Evolutionary conservation across 2,888 invertebrate species (phyloP), one percentile per base, ranked within the genome.

Genomic region (Phrixothrix hirtus): DNA sequence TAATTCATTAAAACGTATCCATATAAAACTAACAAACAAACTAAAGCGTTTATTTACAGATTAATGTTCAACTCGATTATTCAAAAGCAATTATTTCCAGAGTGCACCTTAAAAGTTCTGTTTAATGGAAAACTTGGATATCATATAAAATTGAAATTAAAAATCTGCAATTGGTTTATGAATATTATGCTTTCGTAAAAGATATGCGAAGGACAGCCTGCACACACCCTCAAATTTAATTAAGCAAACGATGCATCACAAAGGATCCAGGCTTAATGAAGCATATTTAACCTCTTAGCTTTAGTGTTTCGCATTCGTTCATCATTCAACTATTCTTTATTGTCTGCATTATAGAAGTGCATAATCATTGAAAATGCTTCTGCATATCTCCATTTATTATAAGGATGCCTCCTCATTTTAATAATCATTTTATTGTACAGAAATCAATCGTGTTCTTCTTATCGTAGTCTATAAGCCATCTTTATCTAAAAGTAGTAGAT

Each of bases 241-340:
- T 47, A 53, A 27, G 41, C 36, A 17, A 41, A 29, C 42, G 37
- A 42, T 37, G 41, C 41, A 43, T 53, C 52, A 47, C 46, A 47
- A 53, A 47, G 42, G 52, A 53, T 42, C 34, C 47, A 38, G 41
- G 45, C 42, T 46, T 53, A 53, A 53, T 53, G 52, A 47, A 53
- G 52, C 52, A 53, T 53, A 53, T 47, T 53, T 53, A 53, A 53
- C 52, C 46, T 42, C 47, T 53, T 47, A 41, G 47, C 47, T 53
- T 27, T 42, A 46, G 46, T 46, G 42, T 47, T 53, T 53, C 45
- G 46, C 36, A 39, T 52, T 41, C 45, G 52, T 36, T 52, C 46
- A 41, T 52, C 52, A 47, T 53, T 53, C 52, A 53, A 37, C 36
- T 42, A 31, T 31, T 53, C 47, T 42, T 53, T 32, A 42, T 53